Conservation (phyloP, 2,888 invertebrate species). For the Meganola albula region DNA sequence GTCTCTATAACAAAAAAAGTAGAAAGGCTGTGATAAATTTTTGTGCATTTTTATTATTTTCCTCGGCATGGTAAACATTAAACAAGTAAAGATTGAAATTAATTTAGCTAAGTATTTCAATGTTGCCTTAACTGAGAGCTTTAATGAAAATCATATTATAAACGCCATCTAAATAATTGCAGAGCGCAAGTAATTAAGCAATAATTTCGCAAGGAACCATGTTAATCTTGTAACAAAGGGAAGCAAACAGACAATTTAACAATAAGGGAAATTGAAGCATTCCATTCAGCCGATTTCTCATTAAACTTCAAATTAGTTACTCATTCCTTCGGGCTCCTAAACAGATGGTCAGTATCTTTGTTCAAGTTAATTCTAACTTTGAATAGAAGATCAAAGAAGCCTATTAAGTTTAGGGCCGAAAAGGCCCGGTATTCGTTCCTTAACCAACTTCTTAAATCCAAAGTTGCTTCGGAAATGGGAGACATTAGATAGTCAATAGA, state of each 20-base stretch:
- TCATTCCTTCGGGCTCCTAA: conserved; percentile 43
- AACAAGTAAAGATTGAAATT: too few relatives aligned
- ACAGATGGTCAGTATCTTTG: conserved; percentile 61
- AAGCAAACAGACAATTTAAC: conserved; percentile 33
- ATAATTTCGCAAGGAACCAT: conserved; percentile 41
- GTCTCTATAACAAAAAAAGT: too few relatives aligned
- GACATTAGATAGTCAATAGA: conserved; percentile 73
- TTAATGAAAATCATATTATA: conserved; percentile 29
- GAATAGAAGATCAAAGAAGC: conserved; percentile 65
- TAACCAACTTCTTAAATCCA: conserved; percentile 68
- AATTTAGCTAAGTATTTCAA: too few relatives aligned
- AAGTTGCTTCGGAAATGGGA: conserved; percentile 70
- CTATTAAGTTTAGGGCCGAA: conserved; percentile 61
- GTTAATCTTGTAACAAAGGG: conserved; percentile 29
- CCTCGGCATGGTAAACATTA: too few relatives aligned
- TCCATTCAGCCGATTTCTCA: conserved; percentile 57
- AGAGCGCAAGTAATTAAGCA: conserved; percentile 28
- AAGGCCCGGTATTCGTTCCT: conserved; percentile 62
- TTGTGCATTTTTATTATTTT: too few relatives aligned
- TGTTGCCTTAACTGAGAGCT: conserved; percentile 10
- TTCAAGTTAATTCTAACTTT: conserved; percentile 67
- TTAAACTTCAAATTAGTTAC: conserved; percentile 67
- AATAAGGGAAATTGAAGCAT: conserved; percentile 60
- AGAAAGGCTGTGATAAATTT: too few relatives aligned
- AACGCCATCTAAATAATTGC: conserved; percentile 21